phyloP scores from a whole-genome alignment of 2,797 vertebrate genomes.

The Gallinago solitaria region DNA sequence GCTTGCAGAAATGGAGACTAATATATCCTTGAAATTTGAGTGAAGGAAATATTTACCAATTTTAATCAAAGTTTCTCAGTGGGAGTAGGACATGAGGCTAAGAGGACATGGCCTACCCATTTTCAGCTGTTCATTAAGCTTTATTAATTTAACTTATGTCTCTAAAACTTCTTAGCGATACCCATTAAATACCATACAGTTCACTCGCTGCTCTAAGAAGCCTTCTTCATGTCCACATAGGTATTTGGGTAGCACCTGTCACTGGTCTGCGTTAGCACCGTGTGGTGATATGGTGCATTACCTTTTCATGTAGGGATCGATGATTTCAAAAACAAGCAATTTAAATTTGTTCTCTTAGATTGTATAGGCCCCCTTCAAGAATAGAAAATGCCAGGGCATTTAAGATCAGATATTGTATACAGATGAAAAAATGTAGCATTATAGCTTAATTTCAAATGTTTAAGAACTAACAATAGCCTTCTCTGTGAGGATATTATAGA shows the following conservation, averaged over 20 bases:
- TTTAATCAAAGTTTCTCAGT: neutral
- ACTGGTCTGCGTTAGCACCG: neutral
- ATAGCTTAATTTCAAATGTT: neutral
- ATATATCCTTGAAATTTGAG: neutral
- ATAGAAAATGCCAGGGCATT: neutral
- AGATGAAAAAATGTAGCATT: neutral
- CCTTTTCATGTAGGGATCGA: neutral
- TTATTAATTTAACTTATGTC: neutral
- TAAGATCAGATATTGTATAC: neutral
- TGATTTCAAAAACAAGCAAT: neutral
- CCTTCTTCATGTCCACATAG: neutral
- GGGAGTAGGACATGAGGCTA: neutral
- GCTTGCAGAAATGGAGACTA: neutral
- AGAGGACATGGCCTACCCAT: neutral
- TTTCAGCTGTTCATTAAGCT: neutral
- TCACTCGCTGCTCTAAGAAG: neutral
- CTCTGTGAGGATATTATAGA: neutral
- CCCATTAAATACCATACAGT: neutral
- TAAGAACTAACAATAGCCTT: neutral
- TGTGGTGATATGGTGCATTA: neutral
- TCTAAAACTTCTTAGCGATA: neutral
- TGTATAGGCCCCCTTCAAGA: neutral
- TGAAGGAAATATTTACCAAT: neutral
- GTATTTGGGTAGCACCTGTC: neutral
- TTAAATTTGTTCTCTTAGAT: neutral